Evolutionary conservation across 2,888 invertebrate species (phyloP), one percentile per base, ranked within the genome.

Genomic region (Pseudococcus longispinus): DNA sequence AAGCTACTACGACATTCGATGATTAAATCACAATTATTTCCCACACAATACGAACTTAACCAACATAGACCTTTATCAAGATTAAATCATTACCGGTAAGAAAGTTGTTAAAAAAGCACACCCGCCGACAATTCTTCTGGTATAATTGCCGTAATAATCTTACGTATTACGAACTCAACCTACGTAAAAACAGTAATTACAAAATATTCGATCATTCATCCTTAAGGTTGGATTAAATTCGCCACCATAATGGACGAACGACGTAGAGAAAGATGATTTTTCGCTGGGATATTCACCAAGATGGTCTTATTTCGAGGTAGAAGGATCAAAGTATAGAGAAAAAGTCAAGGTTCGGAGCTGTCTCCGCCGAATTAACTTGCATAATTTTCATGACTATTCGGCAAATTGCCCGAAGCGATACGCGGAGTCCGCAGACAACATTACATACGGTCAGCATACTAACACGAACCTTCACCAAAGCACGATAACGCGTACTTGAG

Each of bases 341-440:
- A 80, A 80, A 80, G 77, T 80, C 77, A 80, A 80, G 77, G 77
- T 80, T 20, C 20, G 8, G 29, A 29, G 70, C 29, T 80, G 37
- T 80, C 77, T 80, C 77, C 77, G 77, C 77, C 77, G 77, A 80
- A 42, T 80, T 80, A 80, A 37, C 42, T 80, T 80, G 37, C 37
- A 80, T 80, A 70, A 70, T 70, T 70, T 70, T 70, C 42, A 80
- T 37, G 77, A 80, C 77, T 37, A 80, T 80, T 80, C 77, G 77
- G 77, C 77, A 80, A 80, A 80, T 20, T 80, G 77, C 77, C 77
- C 77, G 42, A 80, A 80, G 77, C 20, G 1, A 4, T 80, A 37
- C 15, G 42, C 3, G n/a, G 15, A 60, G 70, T 29, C 70, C 29
- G 18, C 29, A 70, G 70, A 70, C 70, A 80, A 80, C 77, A 42